phyloP scores from a whole-genome alignment of 2,888 invertebrate species.

The Macrostomum cliftonense region DNA sequence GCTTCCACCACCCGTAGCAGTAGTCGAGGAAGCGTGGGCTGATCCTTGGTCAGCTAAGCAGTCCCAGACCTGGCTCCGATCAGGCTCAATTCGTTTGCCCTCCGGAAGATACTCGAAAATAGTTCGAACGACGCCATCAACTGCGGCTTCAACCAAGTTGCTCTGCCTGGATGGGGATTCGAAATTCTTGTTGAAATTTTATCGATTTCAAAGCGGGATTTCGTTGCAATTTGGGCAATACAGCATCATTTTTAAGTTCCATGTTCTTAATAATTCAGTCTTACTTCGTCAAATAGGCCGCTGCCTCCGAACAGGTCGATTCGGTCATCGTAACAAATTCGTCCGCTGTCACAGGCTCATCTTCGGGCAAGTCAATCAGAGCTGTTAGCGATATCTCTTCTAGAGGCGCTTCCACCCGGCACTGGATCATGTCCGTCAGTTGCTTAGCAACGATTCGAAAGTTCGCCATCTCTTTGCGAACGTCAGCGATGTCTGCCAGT shows the following conservation, averaged over 20 bases:
- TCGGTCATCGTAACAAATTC: conserved; percentile 65
- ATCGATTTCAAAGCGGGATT: no score
- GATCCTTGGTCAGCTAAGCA: conserved; percentile 17
- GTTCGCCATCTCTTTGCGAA: conserved; percentile 23
- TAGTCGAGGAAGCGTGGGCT: background rate
- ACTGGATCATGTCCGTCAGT: conserved; percentile 71
- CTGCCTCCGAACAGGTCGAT: conserved; percentile 41
- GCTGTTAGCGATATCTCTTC: conserved; percentile 66
- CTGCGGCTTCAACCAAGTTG: conserved; percentile 33
- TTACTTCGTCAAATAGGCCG: conserved; percentile 38
- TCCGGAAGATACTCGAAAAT: conserved; percentile 25
- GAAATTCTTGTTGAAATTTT: no score
- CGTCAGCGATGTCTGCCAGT: conserved; percentile 23
- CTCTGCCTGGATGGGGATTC: conserved; percentile 30
- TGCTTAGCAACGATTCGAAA: conserved; percentile 38
- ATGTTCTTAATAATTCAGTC: conserved; percentile 3
- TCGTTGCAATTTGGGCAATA: no score
- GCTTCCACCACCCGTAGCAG: conserved; percentile 13
- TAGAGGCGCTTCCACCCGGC: conserved; percentile 67
- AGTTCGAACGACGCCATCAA: conserved; percentile 33
- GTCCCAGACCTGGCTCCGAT: conserved; percentile 24
- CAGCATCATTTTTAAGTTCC: no score
- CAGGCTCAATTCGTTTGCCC: conserved; percentile 49
- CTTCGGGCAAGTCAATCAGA: conserved; percentile 59
- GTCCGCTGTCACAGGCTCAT: conserved; percentile 65